Evolutionary conservation across 1,140 invertebrate genomes (phyloP).

Genomic region (Aphaenogaster ashmeadi): DNA sequence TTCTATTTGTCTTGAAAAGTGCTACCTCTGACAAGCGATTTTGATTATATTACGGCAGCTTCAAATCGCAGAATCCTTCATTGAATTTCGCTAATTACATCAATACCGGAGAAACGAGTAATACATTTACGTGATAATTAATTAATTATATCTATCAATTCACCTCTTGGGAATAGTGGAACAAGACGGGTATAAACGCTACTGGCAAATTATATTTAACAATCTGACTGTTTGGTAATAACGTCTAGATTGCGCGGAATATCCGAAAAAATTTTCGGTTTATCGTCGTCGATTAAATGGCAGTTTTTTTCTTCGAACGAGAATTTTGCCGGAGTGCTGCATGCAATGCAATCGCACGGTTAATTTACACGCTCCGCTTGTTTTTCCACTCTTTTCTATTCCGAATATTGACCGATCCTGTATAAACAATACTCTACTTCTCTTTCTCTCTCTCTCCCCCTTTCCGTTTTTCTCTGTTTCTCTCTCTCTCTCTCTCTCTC

Average conservation of each 20-base stretch:
- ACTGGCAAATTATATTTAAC: slow-evolving; percentile 39
- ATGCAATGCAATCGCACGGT: slow-evolving; percentile 61
- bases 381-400: slow-evolving; percentile 58
- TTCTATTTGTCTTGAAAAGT: not conserved
- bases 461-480: not conserved
- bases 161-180: not conserved
- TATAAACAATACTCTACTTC: slow-evolving; percentile 68
- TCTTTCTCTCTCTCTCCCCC: slow-evolving; percentile 36
- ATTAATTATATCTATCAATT: slow-evolving; percentile 32
- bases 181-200: not conserved
- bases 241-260: slow-evolving; percentile 42
- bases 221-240: slow-evolving; percentile 23
- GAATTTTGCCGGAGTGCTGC: slow-evolving; percentile 42
- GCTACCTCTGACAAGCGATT: not conserved
- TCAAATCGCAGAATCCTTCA: slow-evolving; percentile 10
- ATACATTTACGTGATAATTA: slow-evolving; percentile 35
- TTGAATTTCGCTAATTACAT: slow-evolving; percentile 30
- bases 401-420: slow-evolving; percentile 58
- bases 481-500: not conserved
- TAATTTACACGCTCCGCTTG: slow-evolving; percentile 67
- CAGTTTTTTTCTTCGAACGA: slow-evolving; percentile 41
- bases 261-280: slow-evolving; percentile 60
- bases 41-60: not conserved
- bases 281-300: slow-evolving; percentile 52
- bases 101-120: slow-evolving; percentile 2